These are phyloP conservation scores for Sorex maritimensis DNA, from an alignment of 2,797 vertebrate species.

Conservation along the genomic window DNA sequence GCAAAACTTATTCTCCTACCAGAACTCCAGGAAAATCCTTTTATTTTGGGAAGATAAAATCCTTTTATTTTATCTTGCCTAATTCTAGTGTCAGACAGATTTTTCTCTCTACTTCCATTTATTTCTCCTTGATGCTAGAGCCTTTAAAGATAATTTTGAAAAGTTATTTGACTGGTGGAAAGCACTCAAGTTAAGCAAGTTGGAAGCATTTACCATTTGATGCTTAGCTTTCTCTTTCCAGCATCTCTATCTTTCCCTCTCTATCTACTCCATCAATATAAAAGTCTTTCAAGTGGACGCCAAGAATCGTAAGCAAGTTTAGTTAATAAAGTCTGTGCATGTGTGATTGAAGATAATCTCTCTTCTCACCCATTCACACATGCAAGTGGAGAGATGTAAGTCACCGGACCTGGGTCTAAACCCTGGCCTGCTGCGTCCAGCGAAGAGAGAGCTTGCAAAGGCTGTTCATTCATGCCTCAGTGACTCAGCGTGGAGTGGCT, in stretches of 20 bases:
- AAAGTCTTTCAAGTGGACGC: constrained; percentile 20
- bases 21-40: no score
- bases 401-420: neutral
- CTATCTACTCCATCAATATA: neutral
- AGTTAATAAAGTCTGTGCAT: neutral
- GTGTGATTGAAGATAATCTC: neutral
- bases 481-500: constrained; percentile 69
- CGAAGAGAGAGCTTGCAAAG: constrained; percentile 9
- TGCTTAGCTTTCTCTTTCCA: constrained; percentile 5
- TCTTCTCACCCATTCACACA: neutral
- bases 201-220: neutral
- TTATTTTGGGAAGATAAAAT: no score
- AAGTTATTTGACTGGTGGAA: neutral
- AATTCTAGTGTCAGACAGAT: neutral
- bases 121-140: neutral
- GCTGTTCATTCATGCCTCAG: constrained; percentile 63
- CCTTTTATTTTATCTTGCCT: neutral
- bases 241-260: constrained; percentile 39
- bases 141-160: neutral
- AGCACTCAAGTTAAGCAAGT: neutral
- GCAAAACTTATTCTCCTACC: no score
- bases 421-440: neutral
- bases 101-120: neutral
- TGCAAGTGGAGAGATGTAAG: neutral
- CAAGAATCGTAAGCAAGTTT: neutral